Base-by-base conservation (phyloP, 2,888 invertebrate species). In the Tupiocoris notatus region DNA sequence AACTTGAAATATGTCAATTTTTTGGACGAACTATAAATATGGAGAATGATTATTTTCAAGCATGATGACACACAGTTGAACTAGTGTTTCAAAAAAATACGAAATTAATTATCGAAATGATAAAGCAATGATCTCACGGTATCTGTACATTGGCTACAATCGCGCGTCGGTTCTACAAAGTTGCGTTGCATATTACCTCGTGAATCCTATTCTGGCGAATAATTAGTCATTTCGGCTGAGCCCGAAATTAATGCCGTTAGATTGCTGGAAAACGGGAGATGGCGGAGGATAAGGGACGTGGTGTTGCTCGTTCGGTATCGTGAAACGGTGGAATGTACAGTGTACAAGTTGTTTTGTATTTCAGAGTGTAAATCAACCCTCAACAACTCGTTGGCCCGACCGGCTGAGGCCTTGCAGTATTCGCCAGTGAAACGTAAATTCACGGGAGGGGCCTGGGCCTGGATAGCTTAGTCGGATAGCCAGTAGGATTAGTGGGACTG, bases 311-410 rank as follows among this genome's bases (percentile, higher is more conserved):
- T n/a, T n/a, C n/a, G n/a, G n/a, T n/a, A n/a, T n/a, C n/a, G 59
- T 20, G 18, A 20, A 59, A 59, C 21, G 59, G 59, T 59, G 20
- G n/a, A 17, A n/a, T 17, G n/a, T 61, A 12, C 20, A 12, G 61
- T 9, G 18, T 21, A 20, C 61, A 61, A 61, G 61, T 61, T 61
- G 61, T 61, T 61, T 61, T 61, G 61, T 61, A 18, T 61, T 61
- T 18, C 20, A 18, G 21, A 18, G 61, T 61, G 61, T 61, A 61
- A 61, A 61, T 61, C 61, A 61, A 39, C 39, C 39, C 39, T 39
- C 39, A 39, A 39, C 39, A 39, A 39, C 39, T 39, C 39, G 39
- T 39, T 39, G 39, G 39, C 3, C 39, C 39, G 39, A 39, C 39
- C 39, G 39, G 39, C 39, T 39, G 39, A 12, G 39, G 39, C 39